Conservation (phyloP, 2,888 invertebrate genomes). For the Saturnia pavonia region DNA sequence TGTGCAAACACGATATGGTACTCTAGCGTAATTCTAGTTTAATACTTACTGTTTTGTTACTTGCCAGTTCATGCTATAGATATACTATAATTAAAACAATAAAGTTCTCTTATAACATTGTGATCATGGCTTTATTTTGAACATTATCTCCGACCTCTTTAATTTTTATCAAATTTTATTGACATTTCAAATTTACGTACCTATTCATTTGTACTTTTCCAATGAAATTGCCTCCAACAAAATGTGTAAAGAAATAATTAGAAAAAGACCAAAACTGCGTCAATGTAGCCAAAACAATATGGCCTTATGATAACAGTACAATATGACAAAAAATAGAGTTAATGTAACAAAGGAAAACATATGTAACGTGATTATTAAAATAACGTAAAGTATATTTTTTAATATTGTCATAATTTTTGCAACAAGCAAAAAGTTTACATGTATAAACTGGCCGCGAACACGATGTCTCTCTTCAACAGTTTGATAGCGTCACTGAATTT, state of each 20-base stretch:
- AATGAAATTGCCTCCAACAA: neutral
- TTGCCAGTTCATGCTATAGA: conserved; percentile 81
- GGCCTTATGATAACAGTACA: no score
- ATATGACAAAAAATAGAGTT: no score
- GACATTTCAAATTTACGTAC: neutral
- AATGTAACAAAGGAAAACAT: no score
- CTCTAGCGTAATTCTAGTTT: conserved; percentile 73
- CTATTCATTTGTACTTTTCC: neutral
- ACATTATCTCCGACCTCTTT: conserved; percentile 19
- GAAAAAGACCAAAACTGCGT: neutral
- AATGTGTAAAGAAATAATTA: neutral
- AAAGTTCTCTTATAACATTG: conserved; percentile 82
- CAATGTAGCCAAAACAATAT: no score
- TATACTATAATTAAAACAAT: conserved; percentile 80
- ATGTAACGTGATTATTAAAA: neutral
- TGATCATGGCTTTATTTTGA: conserved; percentile 36
- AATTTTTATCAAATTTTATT: neutral
- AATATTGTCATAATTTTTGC: neutral
- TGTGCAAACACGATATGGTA: conserved; percentile 73
- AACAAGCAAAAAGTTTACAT: conserved; percentile 47
- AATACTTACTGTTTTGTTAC: conserved; percentile 75
- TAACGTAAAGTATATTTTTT: conserved; percentile 6
- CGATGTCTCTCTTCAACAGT: conserved; percentile 97
- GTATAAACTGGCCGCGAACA: conserved; percentile 99
- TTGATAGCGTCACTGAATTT: conserved; percentile 97